Conservation (phyloP, 2,113 vertebrate species). For the Pantherophis guttatus region DNA sequence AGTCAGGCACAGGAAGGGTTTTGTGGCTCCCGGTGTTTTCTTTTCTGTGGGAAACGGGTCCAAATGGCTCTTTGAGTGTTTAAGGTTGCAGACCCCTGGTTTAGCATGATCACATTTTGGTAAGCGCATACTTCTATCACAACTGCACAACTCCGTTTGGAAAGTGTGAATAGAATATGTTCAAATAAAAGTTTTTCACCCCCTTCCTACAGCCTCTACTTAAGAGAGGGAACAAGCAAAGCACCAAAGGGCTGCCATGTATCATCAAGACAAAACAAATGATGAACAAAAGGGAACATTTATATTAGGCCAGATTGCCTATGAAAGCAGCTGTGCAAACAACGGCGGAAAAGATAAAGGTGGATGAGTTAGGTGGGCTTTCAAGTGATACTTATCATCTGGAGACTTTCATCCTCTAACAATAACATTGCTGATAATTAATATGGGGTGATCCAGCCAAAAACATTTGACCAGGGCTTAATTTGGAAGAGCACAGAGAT, state of each 20-base stretch:
- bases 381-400: neutral
- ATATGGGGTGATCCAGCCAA: neutral
- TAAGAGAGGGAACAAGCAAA: neutral
- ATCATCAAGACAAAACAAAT: neutral
- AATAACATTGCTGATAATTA: slow-evolving; percentile 25
- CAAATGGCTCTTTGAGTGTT: no score
- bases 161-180: neutral
- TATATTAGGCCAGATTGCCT: neutral
- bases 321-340: slow-evolving; percentile 16
- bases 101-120: neutral
- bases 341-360: slow-evolving; percentile 45
- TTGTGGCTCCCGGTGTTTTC: no score
- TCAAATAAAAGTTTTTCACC: neutral
- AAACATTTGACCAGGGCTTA: neutral
- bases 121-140: neutral
- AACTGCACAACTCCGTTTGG: neutral
- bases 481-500: neutral
- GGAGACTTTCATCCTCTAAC: neutral
- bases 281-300: neutral
- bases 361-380: slow-evolving; percentile 12
- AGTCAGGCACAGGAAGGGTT: no score
- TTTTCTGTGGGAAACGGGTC: no score
- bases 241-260: neutral
- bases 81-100: neutral
- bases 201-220: neutral